Evolutionary conservation across 2,113 vertebrate species (phyloP), one percentile per base, ranked within the genome.

Genomic region (Dunckerocampus dactyliophorus): DNA sequence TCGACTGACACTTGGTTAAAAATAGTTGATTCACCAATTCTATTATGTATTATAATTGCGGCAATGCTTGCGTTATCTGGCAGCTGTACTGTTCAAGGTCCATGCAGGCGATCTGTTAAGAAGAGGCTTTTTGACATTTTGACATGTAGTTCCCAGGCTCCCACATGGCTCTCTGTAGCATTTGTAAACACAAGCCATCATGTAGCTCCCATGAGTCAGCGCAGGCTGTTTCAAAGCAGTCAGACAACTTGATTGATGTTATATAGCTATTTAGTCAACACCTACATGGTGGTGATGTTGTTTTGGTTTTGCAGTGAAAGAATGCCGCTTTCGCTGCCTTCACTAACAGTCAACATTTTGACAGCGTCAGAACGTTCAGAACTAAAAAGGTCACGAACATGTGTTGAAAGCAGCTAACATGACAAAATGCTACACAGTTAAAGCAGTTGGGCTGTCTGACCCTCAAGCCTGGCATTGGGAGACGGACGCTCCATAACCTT

Each of bases 181-280:
- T 54, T 67, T 79, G 75, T 88, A 86, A 86, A 88, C 86, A 86
- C n/a, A 65, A 67, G 22, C 69, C 16, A 31, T 19, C 15, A 47
- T 59, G 16, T 0, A 43, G 2, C 13, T 15, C 2, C 39, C 13
- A 37, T 3, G 4, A 39, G 53, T 55, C 21, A 24, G 9, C 49
- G 8, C 49, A 24, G 22, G 14, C 12, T 51, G n/a, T n/a, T 47
- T 28, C 6, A 28, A 3, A 3, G 39, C 39, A 43, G 12, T 14
- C 22, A 3, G 9, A 39, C 8, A 39, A 19, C 19, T 34, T 13
- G 11, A 55, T 54, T 12, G 8, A 12, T n/a, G 31, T 28, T 13
- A 28, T 54, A 0, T 9, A 37, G 17, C 12, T n/a, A 12, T 20
- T 19, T 55, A 39, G 6, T 39, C 2, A 20, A 14, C 16, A 37